These are phyloP conservation scores for Anastrepha obliqua DNA, from an alignment of 1,140 invertebrate genomes.

Conservation along the genomic window DNA sequence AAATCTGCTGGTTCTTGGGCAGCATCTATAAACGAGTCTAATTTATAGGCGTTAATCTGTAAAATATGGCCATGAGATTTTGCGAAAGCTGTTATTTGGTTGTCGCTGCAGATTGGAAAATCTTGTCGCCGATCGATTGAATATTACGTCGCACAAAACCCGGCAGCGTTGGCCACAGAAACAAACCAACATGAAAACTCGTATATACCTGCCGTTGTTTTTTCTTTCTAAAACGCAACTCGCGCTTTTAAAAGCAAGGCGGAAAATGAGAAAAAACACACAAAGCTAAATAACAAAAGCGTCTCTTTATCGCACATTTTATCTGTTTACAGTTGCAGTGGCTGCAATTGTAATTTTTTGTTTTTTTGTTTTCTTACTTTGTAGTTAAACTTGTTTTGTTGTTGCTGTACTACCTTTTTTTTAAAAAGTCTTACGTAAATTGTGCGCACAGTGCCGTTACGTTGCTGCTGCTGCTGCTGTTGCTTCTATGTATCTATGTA, in stretches of 20 bases:
- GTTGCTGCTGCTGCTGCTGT: neutral
- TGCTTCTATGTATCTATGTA: neutral
- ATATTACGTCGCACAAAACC: neutral
- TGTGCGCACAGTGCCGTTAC: neutral
- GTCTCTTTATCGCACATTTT: neutral
- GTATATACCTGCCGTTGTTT: too few species aligned
- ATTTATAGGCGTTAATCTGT: neutral
- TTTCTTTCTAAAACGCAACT: neutral
- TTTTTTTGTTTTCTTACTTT: neutral
- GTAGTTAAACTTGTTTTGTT: slow-evolving; percentile 17
- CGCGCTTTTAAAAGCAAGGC: neutral
- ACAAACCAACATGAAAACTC: too few species aligned
- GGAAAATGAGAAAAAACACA: neutral
- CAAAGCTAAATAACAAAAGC: neutral
- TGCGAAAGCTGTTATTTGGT: too few species aligned
- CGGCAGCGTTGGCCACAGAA: too few species aligned
- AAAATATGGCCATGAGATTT: neutral
- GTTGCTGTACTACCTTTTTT: neutral
- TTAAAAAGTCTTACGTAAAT: slow-evolving; percentile 39
- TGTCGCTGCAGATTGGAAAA: neutral
- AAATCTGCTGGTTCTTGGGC: too few species aligned
- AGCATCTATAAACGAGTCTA: neutral
- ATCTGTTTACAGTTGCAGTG: neutral
- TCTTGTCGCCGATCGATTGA: neutral
- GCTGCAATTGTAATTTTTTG: neutral